A percentile compares a stretch with the other conserved stretches of the same genome.
Evolutionary conservation across 2,113 vertebrate genomes (phyloP).

Genomic region (Mugil cephalus): DNA sequence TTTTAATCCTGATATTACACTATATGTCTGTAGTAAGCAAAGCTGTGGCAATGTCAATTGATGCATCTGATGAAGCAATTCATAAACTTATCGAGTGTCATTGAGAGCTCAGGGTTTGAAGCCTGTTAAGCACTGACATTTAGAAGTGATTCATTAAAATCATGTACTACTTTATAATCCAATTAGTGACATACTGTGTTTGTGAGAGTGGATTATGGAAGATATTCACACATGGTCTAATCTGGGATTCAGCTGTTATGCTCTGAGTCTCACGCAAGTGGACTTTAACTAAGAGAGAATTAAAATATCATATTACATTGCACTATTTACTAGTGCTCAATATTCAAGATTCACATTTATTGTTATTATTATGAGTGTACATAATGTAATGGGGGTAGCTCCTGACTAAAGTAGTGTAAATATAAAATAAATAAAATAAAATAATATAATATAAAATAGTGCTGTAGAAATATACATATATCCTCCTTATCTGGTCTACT

Average conservation of each 20-base stretch:
- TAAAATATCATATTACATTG: too few species aligned
- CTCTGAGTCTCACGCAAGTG: background rate
- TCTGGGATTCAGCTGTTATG: conserved; percentile 21
- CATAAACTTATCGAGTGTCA: background rate
- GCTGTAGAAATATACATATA: too few species aligned
- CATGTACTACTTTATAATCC: background rate
- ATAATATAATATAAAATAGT: background rate
- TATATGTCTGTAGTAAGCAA: conserved; percentile 14
- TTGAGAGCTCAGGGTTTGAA: too few species aligned
- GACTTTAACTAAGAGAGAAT: background rate
- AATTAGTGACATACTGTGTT: background rate
- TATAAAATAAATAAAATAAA: background rate
- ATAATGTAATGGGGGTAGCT: too few species aligned
- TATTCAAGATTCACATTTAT: too few species aligned
- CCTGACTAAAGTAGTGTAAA: too few species aligned
- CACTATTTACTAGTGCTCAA: background rate
- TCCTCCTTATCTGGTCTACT: too few species aligned
- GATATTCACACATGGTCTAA: conserved; percentile 6
- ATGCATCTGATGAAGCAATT: background rate
- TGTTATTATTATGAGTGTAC: too few species aligned
- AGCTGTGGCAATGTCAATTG: background rate
- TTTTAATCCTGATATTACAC: conserved; percentile 8
- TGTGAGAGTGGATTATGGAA: conserved; percentile 19
- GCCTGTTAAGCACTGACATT: too few species aligned
- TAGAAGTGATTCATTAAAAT: background rate